Evolutionary conservation across 2,888 invertebrate species (phyloP), one percentile per base, ranked within the genome.

Genomic region (Esperia sulphurella): DNA sequence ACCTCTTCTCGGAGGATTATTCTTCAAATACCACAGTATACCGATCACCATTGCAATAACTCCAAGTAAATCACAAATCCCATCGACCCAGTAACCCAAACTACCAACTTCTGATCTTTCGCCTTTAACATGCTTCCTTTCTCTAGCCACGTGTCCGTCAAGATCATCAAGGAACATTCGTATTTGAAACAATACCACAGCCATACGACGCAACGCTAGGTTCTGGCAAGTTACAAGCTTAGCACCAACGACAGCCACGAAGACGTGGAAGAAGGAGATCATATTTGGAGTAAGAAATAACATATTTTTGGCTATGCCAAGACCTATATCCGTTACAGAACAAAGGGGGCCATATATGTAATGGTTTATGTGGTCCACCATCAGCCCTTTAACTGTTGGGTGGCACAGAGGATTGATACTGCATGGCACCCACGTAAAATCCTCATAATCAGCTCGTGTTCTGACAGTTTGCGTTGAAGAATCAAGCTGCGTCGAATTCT

Each of bases 91-190:
- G 67, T 95, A 96, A 0, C 97, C 97, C 0, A 93, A 70, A 0
- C 94, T 93, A 0, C 95, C 95, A n/a, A 96, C 93, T 69, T 95
- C 95, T 0, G 95, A 95, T 21, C 93, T 90, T 74, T 95, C 95
- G 0, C 95, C 95, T 52, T 92, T 91, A 29, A 95, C 92, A 68
- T 95, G 92, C 64, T 93, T 93, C 48, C 94, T 91, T 28, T 92
- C 93, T 51, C 97, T 92, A 0, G 96, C 96, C 2, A 97, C 95
- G 66, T 95, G 95, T 0, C 97, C 97, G 66, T 97, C 97, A 53
- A 97, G 79, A 65, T 96, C 95, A 66, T 97, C 97, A 45, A 97
- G 76, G 83, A 95, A 96, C 57, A 95, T 95, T 58, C 97, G 90
- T 37, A 96, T 77, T 81, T 96, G 94, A 71, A 96, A 97, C 14